Percentiles rank a stretch among this genome's conserved stretches.
These are phyloP conservation scores for Elymnias hypermnestra DNA, from an alignment of 1,140 invertebrate genomes.

Conservation along the genomic window DNA sequence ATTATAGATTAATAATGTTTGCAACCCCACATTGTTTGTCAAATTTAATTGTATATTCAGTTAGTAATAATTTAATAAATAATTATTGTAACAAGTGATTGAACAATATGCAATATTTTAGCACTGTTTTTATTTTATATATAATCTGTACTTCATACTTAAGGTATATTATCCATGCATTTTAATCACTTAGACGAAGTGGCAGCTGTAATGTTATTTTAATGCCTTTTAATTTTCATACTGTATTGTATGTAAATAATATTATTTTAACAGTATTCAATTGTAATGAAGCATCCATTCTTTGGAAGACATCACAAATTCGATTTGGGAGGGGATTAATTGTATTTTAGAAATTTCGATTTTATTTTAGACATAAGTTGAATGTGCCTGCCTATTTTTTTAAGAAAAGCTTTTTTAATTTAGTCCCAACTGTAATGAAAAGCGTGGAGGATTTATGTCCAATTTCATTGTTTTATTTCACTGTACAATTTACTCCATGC, in stretches of 20 bases:
- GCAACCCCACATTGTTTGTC: no score
- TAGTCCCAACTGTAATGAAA: constrained; percentile 17
- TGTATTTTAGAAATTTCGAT: constrained; percentile 43
- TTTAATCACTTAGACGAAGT: constrained; percentile 14
- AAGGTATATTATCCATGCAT: constrained; percentile 17
- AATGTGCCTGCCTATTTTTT: constrained; percentile 53
- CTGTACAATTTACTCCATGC: constrained; percentile 60
- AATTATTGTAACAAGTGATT: constrained; percentile 44
- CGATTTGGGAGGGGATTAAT: constrained; percentile 49
- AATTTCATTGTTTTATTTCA: constrained; percentile 47
- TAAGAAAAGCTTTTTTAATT: constrained; percentile 27
- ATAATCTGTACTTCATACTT: constrained; percentile 6
- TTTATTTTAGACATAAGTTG: constrained; percentile 58
- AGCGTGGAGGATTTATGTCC: constrained; percentile 30
- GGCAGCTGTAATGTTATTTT: constrained; percentile 31
- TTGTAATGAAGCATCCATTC: constrained; percentile 28
- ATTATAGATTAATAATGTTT: no score
- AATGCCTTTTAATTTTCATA: constrained; percentile 21
- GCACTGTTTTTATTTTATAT: constrained; percentile 23
- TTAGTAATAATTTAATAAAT: constrained; percentile 57
- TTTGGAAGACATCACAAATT: constrained; percentile 53
- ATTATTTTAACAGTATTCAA: constrained; percentile 30
- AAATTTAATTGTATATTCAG: constrained; percentile 53
- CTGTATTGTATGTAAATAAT: constrained; percentile 33
- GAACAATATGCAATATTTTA: constrained; percentile 54